Conservation (phyloP, 2,113 vertebrate genomes). For the Sprattus sprattus region DNA sequence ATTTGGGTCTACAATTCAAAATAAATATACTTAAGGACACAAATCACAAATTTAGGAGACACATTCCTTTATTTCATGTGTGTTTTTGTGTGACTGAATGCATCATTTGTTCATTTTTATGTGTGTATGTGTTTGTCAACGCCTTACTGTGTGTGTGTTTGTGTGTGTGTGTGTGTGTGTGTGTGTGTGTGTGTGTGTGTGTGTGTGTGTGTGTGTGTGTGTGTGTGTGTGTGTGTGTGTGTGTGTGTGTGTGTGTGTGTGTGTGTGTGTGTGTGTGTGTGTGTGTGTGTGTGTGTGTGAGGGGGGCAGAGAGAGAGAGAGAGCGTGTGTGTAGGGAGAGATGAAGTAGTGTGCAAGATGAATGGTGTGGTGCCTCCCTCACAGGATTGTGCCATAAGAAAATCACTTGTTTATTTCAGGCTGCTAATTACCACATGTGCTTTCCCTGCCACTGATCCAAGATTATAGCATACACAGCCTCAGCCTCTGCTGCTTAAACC, state of each 20-base stretch:
- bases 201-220: not conserved
- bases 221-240: slow-evolving; percentile 11
- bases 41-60: not conserved
- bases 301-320: not conserved
- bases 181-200: not conserved
- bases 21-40: not conserved
- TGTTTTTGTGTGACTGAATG: not conserved
- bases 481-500: not conserved
- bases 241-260: not conserved
- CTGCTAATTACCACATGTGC: slow-evolving; percentile 24
- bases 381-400: slow-evolving; percentile 19
- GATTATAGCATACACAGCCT: slow-evolving; percentile 22
- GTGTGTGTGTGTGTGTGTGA: not conserved
- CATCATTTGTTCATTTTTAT: not conserved
- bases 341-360: slow-evolving; percentile 33
- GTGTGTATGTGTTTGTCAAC: not conserved
- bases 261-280: not conserved
- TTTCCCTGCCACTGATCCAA: slow-evolving; percentile 23
- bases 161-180: not conserved
- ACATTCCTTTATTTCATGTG: not conserved
- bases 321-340: not conserved
- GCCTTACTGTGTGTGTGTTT: not conserved
- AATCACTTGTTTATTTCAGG: slow-evolving; percentile 33
- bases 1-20: too few relatives aligned
- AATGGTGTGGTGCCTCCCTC: slow-evolving; percentile 22